phyloP scores from a whole-genome alignment of 2,113 vertebrate species.

The Tiliqua scincoides region DNA sequence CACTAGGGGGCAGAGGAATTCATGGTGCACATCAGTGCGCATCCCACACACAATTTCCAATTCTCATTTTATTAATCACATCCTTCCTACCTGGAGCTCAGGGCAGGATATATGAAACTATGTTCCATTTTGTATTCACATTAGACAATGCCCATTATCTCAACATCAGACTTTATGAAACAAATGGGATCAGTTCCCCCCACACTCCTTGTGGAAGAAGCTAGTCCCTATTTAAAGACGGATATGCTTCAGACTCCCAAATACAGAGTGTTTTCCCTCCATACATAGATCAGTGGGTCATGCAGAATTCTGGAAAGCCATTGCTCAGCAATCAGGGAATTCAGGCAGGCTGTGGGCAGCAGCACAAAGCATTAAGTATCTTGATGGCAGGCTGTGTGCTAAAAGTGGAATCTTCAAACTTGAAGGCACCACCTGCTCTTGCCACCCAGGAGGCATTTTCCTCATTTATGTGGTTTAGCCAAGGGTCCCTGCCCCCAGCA shows the following conservation, averaged over 20 bases:
- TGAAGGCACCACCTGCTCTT: not conserved
- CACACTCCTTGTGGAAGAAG: not conserved
- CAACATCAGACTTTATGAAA: no score
- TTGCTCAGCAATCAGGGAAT: fast-evolving
- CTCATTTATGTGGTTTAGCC: not conserved
- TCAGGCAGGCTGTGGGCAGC: not conserved
- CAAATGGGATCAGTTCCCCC: not conserved
- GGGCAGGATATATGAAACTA: no score
- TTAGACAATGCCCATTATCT: not conserved
- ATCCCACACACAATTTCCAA: no score
- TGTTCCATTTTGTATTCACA: not conserved
- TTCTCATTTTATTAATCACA: not conserved
- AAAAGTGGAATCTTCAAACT: not conserved
- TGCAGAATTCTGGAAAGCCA: fast-evolving
- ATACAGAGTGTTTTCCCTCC: not conserved
- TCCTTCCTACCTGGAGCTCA: not conserved
- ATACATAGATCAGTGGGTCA: not conserved
- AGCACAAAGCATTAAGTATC: not conserved
- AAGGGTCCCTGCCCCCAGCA: not conserved
- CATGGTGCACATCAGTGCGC: not conserved
- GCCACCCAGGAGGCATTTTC: not conserved
- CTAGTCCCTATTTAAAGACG: not conserved
- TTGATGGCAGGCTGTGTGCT: not conserved
- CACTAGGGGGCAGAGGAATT: not conserved
- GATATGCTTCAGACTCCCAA: not conserved